Evolutionary conservation across 2,888 invertebrate species (phyloP).

Genomic region (Rhingia campestris): DNA sequence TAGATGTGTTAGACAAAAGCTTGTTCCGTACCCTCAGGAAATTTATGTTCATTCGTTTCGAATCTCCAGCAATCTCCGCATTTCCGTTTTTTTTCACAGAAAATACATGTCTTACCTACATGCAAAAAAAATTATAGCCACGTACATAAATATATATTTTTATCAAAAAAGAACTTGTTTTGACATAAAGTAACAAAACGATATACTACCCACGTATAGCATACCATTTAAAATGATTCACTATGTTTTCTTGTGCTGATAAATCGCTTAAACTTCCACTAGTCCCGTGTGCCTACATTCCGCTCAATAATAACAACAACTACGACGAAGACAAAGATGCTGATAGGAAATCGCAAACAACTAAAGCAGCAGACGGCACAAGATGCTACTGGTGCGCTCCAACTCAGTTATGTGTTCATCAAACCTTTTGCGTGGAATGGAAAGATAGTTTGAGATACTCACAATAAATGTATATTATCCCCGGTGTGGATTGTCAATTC

Average conservation of each 20-base stretch:
- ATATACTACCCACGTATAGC: conserved; percentile 64
- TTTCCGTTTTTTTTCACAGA: background rate
- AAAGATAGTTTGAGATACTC: conserved; percentile 51
- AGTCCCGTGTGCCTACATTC: conserved; percentile 59
- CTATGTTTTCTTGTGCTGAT: conserved; percentile 55
- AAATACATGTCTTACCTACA: background rate
- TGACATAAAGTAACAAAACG: conserved; percentile 66
- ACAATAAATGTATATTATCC: conserved; percentile 47
- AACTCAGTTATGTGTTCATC: conserved; percentile 66
- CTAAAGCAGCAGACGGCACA: conserved; percentile 41
- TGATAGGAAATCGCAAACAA: conserved; percentile 59
- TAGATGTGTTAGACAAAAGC: too few species aligned
- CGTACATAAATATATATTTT: conserved; percentile 25
- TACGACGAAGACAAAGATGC: conserved; percentile 9
- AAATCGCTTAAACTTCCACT: conserved; percentile 64
- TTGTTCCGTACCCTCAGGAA: too few species aligned
- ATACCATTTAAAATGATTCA: conserved; percentile 72
- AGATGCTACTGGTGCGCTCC: conserved; percentile 55
- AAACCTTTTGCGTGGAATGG: conserved; percentile 50
- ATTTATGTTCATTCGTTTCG: too few species aligned
- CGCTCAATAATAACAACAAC: conserved; percentile 28
- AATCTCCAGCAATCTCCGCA: too few species aligned
- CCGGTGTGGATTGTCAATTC: conserved; percentile 48
- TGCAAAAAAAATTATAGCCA: background rate
- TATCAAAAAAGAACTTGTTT: conserved; percentile 64